Evolutionary conservation across 2,113 vertebrate species (phyloP).

Genomic region (Castor canadensis): DNA sequence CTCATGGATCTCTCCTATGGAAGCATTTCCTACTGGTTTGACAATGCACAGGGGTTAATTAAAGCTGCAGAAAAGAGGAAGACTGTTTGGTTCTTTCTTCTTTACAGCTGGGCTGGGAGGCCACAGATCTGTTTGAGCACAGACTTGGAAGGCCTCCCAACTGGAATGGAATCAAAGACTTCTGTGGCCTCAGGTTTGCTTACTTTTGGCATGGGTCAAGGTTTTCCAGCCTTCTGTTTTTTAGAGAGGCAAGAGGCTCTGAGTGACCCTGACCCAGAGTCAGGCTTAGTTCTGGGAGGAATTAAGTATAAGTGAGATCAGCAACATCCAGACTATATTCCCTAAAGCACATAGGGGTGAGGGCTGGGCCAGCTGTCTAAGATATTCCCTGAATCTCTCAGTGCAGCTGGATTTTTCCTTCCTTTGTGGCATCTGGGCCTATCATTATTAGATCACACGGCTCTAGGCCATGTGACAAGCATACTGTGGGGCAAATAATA

Average conservation of each 20-base stretch:
- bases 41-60: background rate
- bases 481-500: constrained; percentile 66
- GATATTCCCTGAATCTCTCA: background rate
- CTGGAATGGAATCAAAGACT: constrained; percentile 40
- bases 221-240: constrained; percentile 15
- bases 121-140: background rate
- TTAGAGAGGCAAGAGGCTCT: background rate
- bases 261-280: background rate
- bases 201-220: background rate
- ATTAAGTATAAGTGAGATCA: background rate
- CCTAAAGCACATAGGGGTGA: background rate
- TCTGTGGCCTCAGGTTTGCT: constrained; percentile 14
- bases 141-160: background rate
- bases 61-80: constrained; percentile 3
- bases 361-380: constrained; percentile 63
- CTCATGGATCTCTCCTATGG: background rate
- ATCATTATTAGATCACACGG: constrained; percentile 70
- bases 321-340: constrained; percentile 12
- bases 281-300: background rate
- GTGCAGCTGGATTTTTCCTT: constrained; percentile 71
- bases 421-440: constrained; percentile 43
- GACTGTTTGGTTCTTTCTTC: background rate
- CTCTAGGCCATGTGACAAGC: constrained; percentile 65
- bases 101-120: constrained; percentile 24
- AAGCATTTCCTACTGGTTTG: background rate